Evolutionary conservation across 1,140 invertebrate genomes (phyloP), one percentile per base, ranked within the genome.

Genomic region (Anagrus nilaparvatae): DNA sequence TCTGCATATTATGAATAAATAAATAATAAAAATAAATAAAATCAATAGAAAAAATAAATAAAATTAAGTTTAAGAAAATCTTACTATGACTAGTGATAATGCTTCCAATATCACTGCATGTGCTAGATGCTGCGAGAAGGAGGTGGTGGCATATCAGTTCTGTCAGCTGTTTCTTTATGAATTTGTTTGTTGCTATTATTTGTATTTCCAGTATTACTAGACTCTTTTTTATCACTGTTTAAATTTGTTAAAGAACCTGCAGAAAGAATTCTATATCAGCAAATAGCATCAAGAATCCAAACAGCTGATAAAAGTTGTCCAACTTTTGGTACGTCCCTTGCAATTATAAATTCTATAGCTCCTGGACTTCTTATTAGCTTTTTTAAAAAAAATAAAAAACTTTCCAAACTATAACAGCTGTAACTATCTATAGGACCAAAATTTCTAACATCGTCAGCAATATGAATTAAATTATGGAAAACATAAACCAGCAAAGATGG

Each of bases 101-200:
- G 52, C 77, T 81, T 21, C 77, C 77, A 49, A 92, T 92, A 57
- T 97, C 93, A 61, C 89, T 94, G 63, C 93, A 97, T 10, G 93
- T 97, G 40, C 90, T 95, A 0, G 89, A 95, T 18, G 93, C 93
- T n/a, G 93, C n/a, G 93, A 9, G 90, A 95, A 7, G 94, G 93
- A 17, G 93, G 93, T 21, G 93, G 93, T 1, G 94, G 93, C 93
- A 97, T 97, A 55, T 96, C 91, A 12, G 91, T 73, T 14, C 87
- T 73, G 64, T 91, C 87, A 5, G 82, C 81, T 50, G 82, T 86
- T 62, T 88, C 86, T 58, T 88, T 89, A 51, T 81, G 79, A 53
- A 72, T 79, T 20, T 73, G 63, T 46, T 76, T 70, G 42, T 60
- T 70, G 7, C 56, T 52, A 23, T 50, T 49, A 31, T 53, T 56